These are phyloP conservation scores for Drosophila triauraria DNA, from an alignment of 1,140 invertebrate species.

Conservation along the genomic window DNA sequence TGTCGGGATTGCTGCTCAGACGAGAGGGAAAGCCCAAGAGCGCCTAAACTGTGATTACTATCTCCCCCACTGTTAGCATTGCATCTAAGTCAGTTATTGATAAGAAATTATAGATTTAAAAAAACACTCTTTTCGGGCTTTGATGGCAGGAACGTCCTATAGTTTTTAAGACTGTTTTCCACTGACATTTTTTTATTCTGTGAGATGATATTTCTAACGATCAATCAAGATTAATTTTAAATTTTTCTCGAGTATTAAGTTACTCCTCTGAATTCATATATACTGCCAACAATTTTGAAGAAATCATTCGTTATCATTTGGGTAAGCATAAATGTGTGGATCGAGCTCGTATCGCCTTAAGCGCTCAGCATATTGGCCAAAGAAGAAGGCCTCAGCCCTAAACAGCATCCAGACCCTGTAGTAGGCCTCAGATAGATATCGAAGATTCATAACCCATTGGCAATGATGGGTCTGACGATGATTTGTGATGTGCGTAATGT, in stretches of 20 bases:
- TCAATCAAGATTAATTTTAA: background rate
- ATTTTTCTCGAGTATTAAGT: too few relatives aligned
- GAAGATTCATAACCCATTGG: background rate
- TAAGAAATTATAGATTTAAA: conserved; percentile 32
- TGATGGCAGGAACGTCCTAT: too few relatives aligned
- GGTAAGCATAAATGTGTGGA: background rate
- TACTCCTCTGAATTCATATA: background rate
- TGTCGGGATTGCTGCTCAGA: conserved; percentile 66
- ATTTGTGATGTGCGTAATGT: background rate
- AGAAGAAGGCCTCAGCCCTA: background rate
- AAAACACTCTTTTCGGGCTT: background rate
- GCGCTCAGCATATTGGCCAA: background rate
- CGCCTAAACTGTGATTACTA: conserved; percentile 67
- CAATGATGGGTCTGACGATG: background rate
- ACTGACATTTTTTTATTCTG: background rate
- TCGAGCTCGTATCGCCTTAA: background rate
- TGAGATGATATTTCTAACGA: background rate
- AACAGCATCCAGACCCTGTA: background rate
- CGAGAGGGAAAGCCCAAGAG: conserved; percentile 53
- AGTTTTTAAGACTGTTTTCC: too few relatives aligned
- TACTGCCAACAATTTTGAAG: background rate
- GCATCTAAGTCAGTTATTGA: conserved; percentile 46
- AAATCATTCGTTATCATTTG: too few relatives aligned
- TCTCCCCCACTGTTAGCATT: conserved; percentile 29
- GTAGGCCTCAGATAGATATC: background rate